Conservation (phyloP, 2,113 vertebrate genomes). For the Columbina picui region DNA sequence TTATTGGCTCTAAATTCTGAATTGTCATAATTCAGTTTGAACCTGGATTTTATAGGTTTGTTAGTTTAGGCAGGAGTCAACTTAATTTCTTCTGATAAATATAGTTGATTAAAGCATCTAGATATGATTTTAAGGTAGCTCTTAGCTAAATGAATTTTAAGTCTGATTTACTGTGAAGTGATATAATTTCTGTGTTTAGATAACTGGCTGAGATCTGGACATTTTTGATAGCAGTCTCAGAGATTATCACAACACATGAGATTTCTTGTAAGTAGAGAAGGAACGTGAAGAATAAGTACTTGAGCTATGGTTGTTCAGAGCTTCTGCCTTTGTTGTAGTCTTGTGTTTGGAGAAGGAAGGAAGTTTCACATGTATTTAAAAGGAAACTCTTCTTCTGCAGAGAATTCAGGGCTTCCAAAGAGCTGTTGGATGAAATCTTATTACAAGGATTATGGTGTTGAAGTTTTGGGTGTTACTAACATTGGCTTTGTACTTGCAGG, state of each 20-base stretch:
- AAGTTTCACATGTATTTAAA: conserved; percentile 11
- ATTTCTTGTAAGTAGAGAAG: neutral
- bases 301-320: neutral
- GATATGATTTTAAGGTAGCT: neutral
- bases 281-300: neutral
- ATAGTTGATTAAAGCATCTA: neutral
- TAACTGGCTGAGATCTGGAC: neutral
- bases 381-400: neutral
- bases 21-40: neutral
- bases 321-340: neutral
- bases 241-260: neutral
- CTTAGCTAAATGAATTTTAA: neutral
- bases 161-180: neutral
- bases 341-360: neutral
- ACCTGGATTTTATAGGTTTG: neutral
- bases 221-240: neutral
- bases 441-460: neutral
- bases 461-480: neutral
- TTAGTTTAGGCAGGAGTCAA: neutral
- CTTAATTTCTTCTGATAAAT: neutral
- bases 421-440: neutral
- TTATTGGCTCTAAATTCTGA: neutral
- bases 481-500: neutral
- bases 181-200: neutral
- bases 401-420: neutral